Evolutionary conservation across 2,113 vertebrate genomes (phyloP).

Genomic region (Emydocephalus ijimae): DNA sequence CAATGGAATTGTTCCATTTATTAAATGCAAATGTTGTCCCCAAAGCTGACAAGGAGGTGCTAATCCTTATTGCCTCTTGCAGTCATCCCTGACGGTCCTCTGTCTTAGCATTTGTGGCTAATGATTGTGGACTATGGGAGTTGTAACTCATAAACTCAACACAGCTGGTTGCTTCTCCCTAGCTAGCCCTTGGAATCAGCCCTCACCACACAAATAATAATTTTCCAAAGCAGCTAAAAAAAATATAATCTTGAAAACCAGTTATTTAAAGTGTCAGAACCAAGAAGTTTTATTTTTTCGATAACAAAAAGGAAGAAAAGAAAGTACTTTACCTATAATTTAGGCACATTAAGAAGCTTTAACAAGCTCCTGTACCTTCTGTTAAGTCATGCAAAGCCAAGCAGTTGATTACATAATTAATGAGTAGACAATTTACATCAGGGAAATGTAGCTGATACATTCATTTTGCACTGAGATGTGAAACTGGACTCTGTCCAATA

Average conservation of each 20-base stretch:
- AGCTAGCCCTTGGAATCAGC: background rate
- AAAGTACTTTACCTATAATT: background rate
- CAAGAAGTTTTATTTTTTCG: background rate
- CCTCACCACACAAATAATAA: background rate
- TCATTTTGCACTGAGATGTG: background rate
- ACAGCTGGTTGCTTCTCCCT: background rate
- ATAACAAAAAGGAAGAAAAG: background rate
- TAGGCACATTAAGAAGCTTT: background rate
- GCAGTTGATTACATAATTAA: constrained; percentile 11
- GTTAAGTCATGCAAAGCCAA: background rate
- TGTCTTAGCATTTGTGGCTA: background rate
- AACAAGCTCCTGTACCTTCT: background rate
- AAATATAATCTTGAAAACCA: background rate
- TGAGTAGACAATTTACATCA: background rate
- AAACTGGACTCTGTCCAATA: background rate
- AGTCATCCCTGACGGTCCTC: background rate
- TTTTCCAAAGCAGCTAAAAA: background rate
- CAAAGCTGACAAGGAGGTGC: background rate
- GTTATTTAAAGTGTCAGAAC: background rate
- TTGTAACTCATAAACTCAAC: background rate
- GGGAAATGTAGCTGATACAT: background rate
- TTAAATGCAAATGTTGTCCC: background rate
- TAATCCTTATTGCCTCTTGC: background rate
- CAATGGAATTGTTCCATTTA: background rate
- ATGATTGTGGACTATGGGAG: background rate